Evolutionary conservation across 2,888 invertebrate genomes (phyloP).

Genomic region (Anticlea derivata): DNA sequence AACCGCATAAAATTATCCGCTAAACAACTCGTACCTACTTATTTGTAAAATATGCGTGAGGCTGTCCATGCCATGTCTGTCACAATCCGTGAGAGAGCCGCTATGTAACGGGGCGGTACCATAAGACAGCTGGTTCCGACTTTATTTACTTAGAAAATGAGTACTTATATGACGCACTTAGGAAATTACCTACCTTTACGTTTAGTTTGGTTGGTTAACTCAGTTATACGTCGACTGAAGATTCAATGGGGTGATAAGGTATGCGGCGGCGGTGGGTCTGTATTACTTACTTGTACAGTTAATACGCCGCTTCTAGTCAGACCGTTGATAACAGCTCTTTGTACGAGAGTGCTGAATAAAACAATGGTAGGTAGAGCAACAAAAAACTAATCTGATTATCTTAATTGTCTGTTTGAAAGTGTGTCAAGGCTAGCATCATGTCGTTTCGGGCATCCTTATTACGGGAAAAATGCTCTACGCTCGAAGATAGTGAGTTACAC

Average conservation of each 20-base stretch:
- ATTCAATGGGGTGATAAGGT: background rate
- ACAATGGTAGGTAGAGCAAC: conserved; percentile 17
- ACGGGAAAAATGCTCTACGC: background rate
- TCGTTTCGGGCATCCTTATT: conserved; percentile 1
- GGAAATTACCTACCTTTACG: background rate
- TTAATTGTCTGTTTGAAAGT: conserved; percentile 29
- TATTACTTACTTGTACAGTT: no score
- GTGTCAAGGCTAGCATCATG: conserved; percentile 25
- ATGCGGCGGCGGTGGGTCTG: no score
- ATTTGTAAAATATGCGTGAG: conserved; percentile 33
- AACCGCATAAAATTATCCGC: conserved; percentile 28
- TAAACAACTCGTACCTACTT: conserved; percentile 30
- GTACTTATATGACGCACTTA: conserved; percentile 1
- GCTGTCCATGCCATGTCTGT: conserved; percentile 41
- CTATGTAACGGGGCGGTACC: conserved; percentile 47
- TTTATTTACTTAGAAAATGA: conserved; percentile 29
- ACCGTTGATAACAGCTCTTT: background rate
- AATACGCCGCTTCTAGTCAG: background rate
- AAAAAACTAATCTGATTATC: conserved; percentile 24
- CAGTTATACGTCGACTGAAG: conserved; percentile 1
- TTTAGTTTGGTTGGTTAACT: background rate
- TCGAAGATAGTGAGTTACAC: no score
- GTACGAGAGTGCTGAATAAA: background rate
- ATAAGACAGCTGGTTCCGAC: conserved; percentile 32
- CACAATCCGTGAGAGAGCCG: conserved; percentile 41